phyloP scores from a whole-genome alignment of 2,888 invertebrate genomes.

The Therioaphis trifolii region DNA sequence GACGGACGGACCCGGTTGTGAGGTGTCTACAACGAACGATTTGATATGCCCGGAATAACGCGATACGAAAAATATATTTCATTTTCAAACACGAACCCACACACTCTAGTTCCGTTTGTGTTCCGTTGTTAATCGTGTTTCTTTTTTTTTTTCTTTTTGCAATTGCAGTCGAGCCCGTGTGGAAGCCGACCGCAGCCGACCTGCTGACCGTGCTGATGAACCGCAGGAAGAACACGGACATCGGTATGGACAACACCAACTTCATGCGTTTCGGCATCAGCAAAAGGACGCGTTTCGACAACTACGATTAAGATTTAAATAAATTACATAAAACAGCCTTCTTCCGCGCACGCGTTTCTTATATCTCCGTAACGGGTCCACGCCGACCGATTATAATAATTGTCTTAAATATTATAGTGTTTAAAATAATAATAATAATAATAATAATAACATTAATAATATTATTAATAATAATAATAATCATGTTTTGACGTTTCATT shows the following conservation, averaged over 20 bases:
- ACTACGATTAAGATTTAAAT: too few relatives aligned
- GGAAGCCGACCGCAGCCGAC: constrained; percentile 54
- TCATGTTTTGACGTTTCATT: background rate
- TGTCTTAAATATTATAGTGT: too few relatives aligned
- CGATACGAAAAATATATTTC: too few relatives aligned
- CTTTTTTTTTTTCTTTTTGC: too few relatives aligned
- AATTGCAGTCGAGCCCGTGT: constrained; percentile 35
- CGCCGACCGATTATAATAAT: background rate
- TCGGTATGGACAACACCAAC: constrained; percentile 40
- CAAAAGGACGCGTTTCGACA: constrained; percentile 35
- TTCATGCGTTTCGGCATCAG: constrained; percentile 58
- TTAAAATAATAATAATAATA: constrained; percentile 7
- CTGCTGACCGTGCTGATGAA: constrained; percentile 41
- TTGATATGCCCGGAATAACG: too few relatives aligned
- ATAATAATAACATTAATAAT: too few relatives aligned
- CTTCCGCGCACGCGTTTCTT: background rate
- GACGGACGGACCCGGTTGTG: too few relatives aligned
- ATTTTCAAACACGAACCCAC: too few relatives aligned
- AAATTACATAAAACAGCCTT: too few relatives aligned
- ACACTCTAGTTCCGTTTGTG: too few relatives aligned
- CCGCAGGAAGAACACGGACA: constrained; percentile 34
- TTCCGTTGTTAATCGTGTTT: too few relatives aligned
- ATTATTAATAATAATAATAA: constrained; percentile 2
- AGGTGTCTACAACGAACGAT: too few relatives aligned
- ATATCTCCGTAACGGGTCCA: constrained; percentile 3